Evolutionary conservation across 2,797 vertebrate species (phyloP).

Genomic region (Pyrrhura leucotis): DNA sequence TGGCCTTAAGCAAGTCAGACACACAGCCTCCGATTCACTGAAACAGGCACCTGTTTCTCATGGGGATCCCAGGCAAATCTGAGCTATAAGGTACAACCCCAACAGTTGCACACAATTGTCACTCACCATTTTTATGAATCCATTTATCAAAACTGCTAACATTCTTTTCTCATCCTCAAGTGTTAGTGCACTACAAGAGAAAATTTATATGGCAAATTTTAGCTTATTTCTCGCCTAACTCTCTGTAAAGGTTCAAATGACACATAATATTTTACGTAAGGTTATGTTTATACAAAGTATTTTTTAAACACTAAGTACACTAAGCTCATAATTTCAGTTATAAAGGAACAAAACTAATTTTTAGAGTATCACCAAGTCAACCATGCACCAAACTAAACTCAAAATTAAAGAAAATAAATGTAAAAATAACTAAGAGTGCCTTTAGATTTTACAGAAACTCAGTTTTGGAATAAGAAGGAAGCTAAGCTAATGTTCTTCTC

Average conservation of each 20-base stretch:
- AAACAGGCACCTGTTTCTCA: not conserved
- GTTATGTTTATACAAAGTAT: not conserved
- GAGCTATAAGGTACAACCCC: not conserved
- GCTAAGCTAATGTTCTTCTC: not conserved
- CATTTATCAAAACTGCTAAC: slow-evolving; percentile 89
- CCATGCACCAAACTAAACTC: not conserved
- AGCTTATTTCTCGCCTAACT: not conserved
- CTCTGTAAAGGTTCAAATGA: not conserved
- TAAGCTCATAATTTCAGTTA: not conserved
- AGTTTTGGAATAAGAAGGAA: not conserved
- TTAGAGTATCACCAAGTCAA: not conserved
- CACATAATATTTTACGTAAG: not conserved
- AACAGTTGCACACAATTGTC: not conserved
- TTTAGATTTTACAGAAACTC: not conserved
- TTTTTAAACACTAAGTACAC: not conserved
- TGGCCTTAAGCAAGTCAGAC: not conserved
- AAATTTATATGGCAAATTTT: slow-evolving; percentile 1
- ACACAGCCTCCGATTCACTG: not conserved
- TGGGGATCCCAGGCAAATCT: not conserved
- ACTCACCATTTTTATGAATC: slow-evolving; percentile 96
- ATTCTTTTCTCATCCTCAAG: slow-evolving; percentile 94
- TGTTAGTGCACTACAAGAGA: slow-evolving; percentile 87
- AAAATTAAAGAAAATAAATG: not conserved
- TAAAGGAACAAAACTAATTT: not conserved
- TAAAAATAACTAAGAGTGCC: not conserved